These are phyloP conservation scores for Eleutherodactylus coqui DNA, from an alignment of 2,797 vertebrate species.

Conservation along the genomic window DNA sequence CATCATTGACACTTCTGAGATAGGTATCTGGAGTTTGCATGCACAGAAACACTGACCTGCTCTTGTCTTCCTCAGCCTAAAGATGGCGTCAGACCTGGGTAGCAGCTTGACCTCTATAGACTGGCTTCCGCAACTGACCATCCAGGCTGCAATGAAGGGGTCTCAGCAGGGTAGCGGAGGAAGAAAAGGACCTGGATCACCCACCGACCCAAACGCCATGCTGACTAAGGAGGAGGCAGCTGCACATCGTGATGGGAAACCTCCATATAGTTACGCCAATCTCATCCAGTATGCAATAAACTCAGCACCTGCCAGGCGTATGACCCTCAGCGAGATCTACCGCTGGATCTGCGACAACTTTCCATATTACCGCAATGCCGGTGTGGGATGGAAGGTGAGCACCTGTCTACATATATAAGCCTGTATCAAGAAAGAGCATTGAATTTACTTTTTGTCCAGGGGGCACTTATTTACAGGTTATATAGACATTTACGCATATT, in stretches of 20 bases:
- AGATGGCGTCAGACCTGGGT: slow-evolving; percentile 92
- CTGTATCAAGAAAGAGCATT: neutral
- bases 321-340: slow-evolving; percentile 97
- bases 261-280: slow-evolving; percentile 96
- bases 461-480: neutral
- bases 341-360: slow-evolving; percentile 98
- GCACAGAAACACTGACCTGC: neutral
- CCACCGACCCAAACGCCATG: slow-evolving; percentile 80
- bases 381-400: slow-evolving; percentile 96
- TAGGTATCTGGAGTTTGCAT: too few species aligned
- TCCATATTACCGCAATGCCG: slow-evolving; percentile 92
- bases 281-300: slow-evolving; percentile 96
- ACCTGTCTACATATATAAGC: neutral
- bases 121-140: slow-evolving; percentile 95
- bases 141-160: slow-evolving; percentile 87
- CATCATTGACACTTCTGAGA: too few species aligned
- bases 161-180: slow-evolving; percentile 71
- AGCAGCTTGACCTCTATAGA: slow-evolving; percentile 98
- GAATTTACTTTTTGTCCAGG: neutral
- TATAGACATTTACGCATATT: neutral
- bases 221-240: slow-evolving; percentile 84
- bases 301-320: slow-evolving; percentile 88
- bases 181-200: slow-evolving; percentile 79
- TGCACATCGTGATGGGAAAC: slow-evolving; percentile 84
- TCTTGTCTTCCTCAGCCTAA: slow-evolving; percentile 54